Evolutionary conservation across 1,140 invertebrate genomes (phyloP), one percentile per base, ranked within the genome.

Genomic region (Melanaphis sacchari): DNA sequence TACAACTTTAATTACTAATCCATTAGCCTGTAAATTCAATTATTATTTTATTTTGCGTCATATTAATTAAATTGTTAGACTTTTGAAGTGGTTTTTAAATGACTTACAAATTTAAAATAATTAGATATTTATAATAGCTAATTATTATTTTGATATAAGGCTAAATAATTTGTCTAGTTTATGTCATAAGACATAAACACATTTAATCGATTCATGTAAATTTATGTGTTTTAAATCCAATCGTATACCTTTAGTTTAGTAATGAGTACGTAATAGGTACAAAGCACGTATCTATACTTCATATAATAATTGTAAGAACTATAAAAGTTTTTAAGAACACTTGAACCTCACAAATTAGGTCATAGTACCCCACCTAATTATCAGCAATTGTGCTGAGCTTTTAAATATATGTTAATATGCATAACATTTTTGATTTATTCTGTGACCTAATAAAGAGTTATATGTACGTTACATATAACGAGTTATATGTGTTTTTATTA

Each of bases 1-100:
- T 76, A n/a, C n/a, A n/a, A 76, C 59, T 76, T 76, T 76, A 76
- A 76, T n/a, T 76, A n/a, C n/a, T 76, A 76, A 76, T n/a, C 59
- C 59, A 76, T 76, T 66, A 66, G 31, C n/a, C 31, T 31, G n/a
- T 11, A 76, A 76, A n/a, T 76, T n/a, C 31, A 15, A 76, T 76
- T 76, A 76, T 76, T 76, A n/a, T 66, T 66, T 66, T 66, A 66
- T 66, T n/a, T n/a, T 21, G 4, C 31, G 31, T 66, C 5, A 66
- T 66, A 66, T 66, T 66, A n/a, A 66, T 66, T 66, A n/a, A n/a
- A 76, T 76, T n/a, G 3, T 76, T 76, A 76, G 59, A 76, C 11
- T 76, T 76, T 59, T 76, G 15, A 76, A 76, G n/a, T n/a, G 31
- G 59, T n/a, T 76, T 76, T n/a, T 76, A 76, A 76, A 76, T n/a